Percentiles rank a stretch among this genome's conserved stretches.
Conservation (phyloP, 2,797 vertebrate genomes). For the Tadarida brasiliensis region DNA sequence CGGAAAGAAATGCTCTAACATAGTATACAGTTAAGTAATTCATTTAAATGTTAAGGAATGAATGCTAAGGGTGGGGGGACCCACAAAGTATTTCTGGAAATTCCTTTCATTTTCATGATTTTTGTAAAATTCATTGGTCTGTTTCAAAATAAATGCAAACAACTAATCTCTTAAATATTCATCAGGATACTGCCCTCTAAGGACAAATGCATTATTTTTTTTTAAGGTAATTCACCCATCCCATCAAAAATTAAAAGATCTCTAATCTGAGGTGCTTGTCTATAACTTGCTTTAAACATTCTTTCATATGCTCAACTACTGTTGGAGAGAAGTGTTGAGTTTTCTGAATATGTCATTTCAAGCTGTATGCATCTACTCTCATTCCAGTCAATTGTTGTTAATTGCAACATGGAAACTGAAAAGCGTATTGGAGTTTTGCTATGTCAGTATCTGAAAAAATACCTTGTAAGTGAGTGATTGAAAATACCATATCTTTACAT, state of each 20-base stretch:
- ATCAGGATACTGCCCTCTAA: not conserved
- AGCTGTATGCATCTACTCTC: not conserved
- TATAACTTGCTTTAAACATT: not conserved
- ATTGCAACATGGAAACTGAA: not conserved
- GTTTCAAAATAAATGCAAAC: slow-evolving; percentile 41
- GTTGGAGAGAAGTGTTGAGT: not conserved
- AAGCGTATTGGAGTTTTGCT: not conserved
- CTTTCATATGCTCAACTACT: not conserved
- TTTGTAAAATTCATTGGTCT: not conserved
- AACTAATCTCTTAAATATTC: slow-evolving; percentile 22
- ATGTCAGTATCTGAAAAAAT: not conserved
- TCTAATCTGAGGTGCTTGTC: not conserved
- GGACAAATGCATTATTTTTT: slow-evolving; percentile 1
- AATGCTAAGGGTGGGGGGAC: not conserved
- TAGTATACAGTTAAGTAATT: not conserved
- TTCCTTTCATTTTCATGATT: not conserved
- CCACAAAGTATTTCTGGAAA: slow-evolving; percentile 8
- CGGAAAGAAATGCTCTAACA: not conserved
- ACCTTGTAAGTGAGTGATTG: not conserved
- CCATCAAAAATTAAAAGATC: not conserved
- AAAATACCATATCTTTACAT: slow-evolving; percentile 21
- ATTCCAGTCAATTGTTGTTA: not conserved
- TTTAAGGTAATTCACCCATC: slow-evolving; percentile 28
- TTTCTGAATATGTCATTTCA: slow-evolving; percentile 31
- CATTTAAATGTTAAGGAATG: not conserved